Evolutionary conservation across 2,888 invertebrate species (phyloP).

Genomic region (Crioceris asparagi): DNA sequence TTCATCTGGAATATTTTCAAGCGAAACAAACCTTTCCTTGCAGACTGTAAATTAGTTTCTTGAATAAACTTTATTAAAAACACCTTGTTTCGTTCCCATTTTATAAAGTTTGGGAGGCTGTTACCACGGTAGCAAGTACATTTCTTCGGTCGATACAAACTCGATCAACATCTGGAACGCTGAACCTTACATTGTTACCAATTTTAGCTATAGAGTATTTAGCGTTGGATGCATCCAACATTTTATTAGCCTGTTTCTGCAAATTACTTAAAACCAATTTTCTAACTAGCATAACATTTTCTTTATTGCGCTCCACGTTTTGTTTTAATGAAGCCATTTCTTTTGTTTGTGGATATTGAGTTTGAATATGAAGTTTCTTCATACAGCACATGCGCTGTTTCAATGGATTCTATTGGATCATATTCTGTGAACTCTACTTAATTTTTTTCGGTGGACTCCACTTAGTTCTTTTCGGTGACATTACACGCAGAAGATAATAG

Average conservation of each 20-base stretch:
- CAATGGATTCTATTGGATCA: too few species aligned
- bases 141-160: not conserved
- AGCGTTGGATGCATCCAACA: not conserved
- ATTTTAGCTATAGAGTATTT: not conserved
- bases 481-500: too few species aligned
- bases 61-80: not conserved
- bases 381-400: too few species aligned
- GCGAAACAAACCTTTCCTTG: not conserved
- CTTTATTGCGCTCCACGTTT: not conserved
- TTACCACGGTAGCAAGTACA: not conserved
- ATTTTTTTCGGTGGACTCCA: too few species aligned
- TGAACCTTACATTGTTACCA: not conserved
- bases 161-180: not conserved
- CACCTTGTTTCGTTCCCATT: too few species aligned
- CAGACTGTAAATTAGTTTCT: not conserved
- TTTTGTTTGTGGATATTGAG: too few species aligned
- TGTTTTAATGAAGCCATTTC: not conserved
- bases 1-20: not conserved
- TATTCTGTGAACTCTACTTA: too few species aligned
- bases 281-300: not conserved
- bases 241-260: not conserved
- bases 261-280: not conserved
- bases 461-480: too few species aligned
- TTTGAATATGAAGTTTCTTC: too few species aligned
- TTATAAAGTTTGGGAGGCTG: not conserved